Evolutionary conservation across 2,888 invertebrate genomes (phyloP), one percentile per base, ranked within the genome.

Genomic region (Gonocerus acuteangulatus): DNA sequence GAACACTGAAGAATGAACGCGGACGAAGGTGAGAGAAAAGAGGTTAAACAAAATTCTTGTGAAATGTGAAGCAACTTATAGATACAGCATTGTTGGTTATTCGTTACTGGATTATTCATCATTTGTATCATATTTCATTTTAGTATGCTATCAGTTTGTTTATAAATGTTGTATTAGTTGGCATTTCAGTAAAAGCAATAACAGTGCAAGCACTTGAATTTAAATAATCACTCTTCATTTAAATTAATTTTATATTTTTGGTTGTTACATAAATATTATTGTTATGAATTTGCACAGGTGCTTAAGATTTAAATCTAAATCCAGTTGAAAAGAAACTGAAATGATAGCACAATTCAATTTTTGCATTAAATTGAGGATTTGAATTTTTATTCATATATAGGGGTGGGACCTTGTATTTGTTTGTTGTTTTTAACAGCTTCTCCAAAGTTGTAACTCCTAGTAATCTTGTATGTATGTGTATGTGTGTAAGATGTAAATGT

Each of bases 1-100:
- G 97, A 81, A 93, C 95, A 80, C 93, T 95, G 87, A 96, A 97
- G 89, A 95, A 96, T 84, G 97, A 97, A 86, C 91, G 94, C 83
- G 96, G 97, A 84, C 91, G 97, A 91, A 95, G 96, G 96, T 96
- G 67, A 67, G 64, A 62, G 54, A 45, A 64, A 62, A 62, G 54
- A 61, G 57, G 47, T 57, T 57, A 57, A 60, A 57, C 32, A 61
- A 42, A 52, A 54, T 60, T 45, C 62, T 64, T 62, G 54, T 62
- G 62, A 64, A 60, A 64, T 62, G 61, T 58, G 59, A 63, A 61
- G 65, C 65, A 65, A 65, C 58, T 60, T 64, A 65, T 62, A 61
- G 58, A 63, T 65, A 58, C 61, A 65, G 62, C 65, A 65, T 63
- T 57, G 61, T 65, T 65, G 63, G 49, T 65, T 63, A 63, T 63